Conservation (phyloP, 2,797 vertebrate genomes). For the Meda fulgida region DNA sequence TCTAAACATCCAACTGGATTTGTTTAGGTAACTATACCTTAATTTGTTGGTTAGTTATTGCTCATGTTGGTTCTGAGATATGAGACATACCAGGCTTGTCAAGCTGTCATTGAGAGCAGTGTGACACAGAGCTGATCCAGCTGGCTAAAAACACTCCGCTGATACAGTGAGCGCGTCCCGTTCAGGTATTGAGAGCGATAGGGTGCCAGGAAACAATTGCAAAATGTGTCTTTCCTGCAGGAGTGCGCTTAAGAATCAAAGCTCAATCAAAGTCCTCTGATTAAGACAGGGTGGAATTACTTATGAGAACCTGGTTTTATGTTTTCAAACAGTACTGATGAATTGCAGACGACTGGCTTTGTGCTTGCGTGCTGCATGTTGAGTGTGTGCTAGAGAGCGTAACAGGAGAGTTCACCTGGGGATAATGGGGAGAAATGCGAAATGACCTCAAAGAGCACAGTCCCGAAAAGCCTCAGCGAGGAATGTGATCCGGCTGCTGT, state of each 20-base stretch:
- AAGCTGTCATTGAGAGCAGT: conserved; percentile 32
- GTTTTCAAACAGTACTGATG: conserved; percentile 34
- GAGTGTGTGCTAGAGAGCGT: conserved; percentile 13
- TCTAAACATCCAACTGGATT: neutral
- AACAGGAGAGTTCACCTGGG: conserved; percentile 47
- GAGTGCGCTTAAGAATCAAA: neutral
- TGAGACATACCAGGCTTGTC: conserved; percentile 21
- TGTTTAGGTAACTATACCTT: neutral
- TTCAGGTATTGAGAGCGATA: neutral
- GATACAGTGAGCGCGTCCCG: neutral
- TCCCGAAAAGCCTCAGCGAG: neutral
- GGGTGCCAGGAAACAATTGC: neutral
- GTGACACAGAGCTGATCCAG: conserved; percentile 15
- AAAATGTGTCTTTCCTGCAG: conserved; percentile 2
- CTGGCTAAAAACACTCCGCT: neutral
- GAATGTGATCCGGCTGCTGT: conserved; percentile 33
- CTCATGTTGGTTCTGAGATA: neutral
- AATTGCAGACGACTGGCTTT: conserved; percentile 21
- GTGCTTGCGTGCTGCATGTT: conserved; percentile 3
- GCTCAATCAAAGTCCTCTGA: conserved; percentile 3
- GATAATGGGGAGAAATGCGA: conserved; percentile 35
- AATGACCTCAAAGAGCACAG: conserved; percentile 22
- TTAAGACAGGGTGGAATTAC: conserved; percentile 21
- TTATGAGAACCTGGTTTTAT: conserved; percentile 15
- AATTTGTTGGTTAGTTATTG: neutral